These are phyloP conservation scores for Siphlonurus alternatus DNA, from an alignment of 2,888 invertebrate genomes.

Conservation along the genomic window DNA sequence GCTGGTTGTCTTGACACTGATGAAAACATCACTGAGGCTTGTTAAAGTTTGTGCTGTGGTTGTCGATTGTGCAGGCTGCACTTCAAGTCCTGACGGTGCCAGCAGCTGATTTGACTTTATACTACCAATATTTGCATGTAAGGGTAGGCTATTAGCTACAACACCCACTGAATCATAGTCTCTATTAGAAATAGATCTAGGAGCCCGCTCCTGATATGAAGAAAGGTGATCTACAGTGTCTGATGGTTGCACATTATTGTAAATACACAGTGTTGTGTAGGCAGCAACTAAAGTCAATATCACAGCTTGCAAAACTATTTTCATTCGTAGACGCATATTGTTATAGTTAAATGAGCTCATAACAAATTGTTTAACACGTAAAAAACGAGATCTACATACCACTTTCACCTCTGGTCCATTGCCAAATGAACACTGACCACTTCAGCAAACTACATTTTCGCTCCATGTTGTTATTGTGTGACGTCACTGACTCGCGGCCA, in stretches of 20 bases:
- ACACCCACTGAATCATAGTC: constrained; percentile 12
- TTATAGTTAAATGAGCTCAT: not conserved
- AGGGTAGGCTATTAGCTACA: constrained; percentile 14
- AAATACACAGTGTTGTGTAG: not conserved
- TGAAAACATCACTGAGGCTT: constrained; percentile 72
- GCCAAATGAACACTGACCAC: not conserved
- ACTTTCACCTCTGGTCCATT: not conserved
- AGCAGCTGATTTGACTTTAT: not conserved
- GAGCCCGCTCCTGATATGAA: constrained; percentile 19
- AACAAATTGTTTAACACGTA: not conserved
- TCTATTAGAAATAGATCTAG: constrained; percentile 15
- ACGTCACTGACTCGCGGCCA: not conserved
- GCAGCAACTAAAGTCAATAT: not conserved
- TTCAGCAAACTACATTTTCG: not conserved
- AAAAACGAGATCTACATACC: not conserved
- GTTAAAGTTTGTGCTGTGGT: constrained; percentile 30
- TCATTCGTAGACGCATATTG: not conserved
- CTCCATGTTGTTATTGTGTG: not conserved
- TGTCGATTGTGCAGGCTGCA: constrained; percentile 17
- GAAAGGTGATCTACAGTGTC: not conserved
- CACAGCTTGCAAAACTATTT: not conserved
- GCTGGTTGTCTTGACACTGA: constrained; percentile 88
- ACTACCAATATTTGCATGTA: not conserved
- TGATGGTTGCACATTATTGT: not conserved
- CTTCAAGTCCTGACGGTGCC: not conserved